These are phyloP conservation scores for Romanomermis culicivorax DNA, from an alignment of 2,888 invertebrate species.

Conservation along the genomic window DNA sequence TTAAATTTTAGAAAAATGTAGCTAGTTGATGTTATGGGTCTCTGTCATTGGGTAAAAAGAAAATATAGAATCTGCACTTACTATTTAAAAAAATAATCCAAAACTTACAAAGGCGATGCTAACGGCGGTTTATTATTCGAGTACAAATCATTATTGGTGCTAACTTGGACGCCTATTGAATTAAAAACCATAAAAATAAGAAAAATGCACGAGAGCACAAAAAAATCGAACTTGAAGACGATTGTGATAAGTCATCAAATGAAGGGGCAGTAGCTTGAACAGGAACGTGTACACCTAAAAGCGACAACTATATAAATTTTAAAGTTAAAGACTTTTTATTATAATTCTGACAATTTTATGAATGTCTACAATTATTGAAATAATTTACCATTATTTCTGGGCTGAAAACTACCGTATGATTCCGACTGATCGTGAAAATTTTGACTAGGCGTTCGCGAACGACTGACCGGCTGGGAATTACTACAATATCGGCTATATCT, in stretches of 20 bases:
- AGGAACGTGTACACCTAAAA: neutral
- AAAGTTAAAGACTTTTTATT: neutral
- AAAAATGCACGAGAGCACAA: neutral
- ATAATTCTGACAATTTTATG: neutral
- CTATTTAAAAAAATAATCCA: neutral
- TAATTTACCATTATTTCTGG: neutral
- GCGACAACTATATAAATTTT: neutral
- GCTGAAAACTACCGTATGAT: neutral
- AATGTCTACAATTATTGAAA: neutral
- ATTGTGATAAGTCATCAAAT: neutral
- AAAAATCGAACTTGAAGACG: neutral
- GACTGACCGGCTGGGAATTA: slow-evolving; percentile 7
- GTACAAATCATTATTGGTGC: neutral
- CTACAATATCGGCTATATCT: neutral
- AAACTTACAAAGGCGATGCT: slow-evolving; percentile 6
- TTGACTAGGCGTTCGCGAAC: slow-evolving; percentile 15
- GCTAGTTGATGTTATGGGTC: too few species aligned
- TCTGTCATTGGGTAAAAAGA: too few species aligned
- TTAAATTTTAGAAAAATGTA: too few species aligned
- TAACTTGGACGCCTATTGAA: neutral
- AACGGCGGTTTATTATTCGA: slow-evolving; percentile 6
- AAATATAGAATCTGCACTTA: too few species aligned
- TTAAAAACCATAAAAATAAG: neutral
- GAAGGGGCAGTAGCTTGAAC: neutral
- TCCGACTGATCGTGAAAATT: neutral